Evolutionary conservation across 2,888 invertebrate genomes (phyloP).

Genomic region (Ichneumon xanthorius): DNA sequence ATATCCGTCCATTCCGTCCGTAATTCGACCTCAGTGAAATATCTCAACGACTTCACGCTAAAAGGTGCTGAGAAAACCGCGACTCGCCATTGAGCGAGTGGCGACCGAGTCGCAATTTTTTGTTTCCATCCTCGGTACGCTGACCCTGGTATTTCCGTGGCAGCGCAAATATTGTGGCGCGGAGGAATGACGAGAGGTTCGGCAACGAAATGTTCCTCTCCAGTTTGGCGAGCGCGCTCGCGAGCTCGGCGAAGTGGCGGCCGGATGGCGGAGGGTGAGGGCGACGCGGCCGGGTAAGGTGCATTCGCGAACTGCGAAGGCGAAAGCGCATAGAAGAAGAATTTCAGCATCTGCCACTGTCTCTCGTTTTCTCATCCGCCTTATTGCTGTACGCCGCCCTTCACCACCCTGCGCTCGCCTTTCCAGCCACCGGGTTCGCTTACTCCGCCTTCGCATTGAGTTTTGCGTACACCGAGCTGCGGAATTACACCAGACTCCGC

Average conservation of each 20-base stretch:
- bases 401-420: conserved; percentile 43
- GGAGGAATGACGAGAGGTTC: neutral
- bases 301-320: conserved; percentile 74
- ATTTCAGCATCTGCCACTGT: conserved; percentile 81
- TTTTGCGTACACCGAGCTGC: conserved; percentile 18
- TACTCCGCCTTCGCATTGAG: conserved; percentile 2
- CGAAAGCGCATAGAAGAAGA: conserved; percentile 76
- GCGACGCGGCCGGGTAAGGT: conserved; percentile 1
- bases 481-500: neutral
- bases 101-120: too few relatives aligned
- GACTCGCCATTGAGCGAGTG: too few relatives aligned
- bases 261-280: conserved; percentile 2
- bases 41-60: too few relatives aligned
- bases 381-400: conserved; percentile 74
- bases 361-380: conserved; percentile 81
- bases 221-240: neutral
- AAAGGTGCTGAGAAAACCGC: too few relatives aligned
- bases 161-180: neutral
- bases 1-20: too few relatives aligned
- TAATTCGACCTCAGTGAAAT: too few relatives aligned
- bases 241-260: neutral
- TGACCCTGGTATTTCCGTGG: neutral
- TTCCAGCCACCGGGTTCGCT: conserved; percentile 43
- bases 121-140: neutral
- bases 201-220: neutral